A percentile compares a stretch with the other conserved stretches of the same genome.
Conservation (phyloP, 64 coral and sea anemone species). For the Pocillopora damicornis region DNA sequence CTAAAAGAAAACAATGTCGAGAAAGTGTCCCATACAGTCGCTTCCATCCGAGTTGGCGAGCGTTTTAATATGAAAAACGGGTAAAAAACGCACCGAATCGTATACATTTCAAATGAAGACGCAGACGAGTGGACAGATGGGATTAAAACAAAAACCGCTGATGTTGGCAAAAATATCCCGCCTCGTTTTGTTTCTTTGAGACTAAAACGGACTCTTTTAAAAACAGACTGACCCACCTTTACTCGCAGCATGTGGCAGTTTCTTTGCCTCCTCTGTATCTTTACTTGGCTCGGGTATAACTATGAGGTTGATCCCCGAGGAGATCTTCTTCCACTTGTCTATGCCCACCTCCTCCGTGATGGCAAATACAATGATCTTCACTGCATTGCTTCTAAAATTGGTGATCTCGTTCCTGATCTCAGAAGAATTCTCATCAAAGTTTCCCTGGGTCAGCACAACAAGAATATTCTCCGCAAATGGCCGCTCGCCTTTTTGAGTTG, state of each 20-base stretch:
- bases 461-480: conserved; percentile 68
- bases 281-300: conserved; percentile 31
- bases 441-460: conserved; percentile 52
- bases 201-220: too few relatives aligned
- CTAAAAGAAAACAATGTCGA: too few relatives aligned
- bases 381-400: conserved; percentile 48
- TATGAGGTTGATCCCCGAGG: conserved; percentile 69
- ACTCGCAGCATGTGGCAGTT: conserved; percentile 31
- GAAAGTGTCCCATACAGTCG: too few relatives aligned
- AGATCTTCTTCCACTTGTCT: conserved; percentile 48
- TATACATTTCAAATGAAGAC: too few relatives aligned
- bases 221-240: conserved; percentile 50
- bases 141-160: too few relatives aligned
- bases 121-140: too few relatives aligned
- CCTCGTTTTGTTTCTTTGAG: too few relatives aligned
- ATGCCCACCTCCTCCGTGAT: conserved; percentile 19
- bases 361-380: conserved; percentile 69
- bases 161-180: too few relatives aligned
- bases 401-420: conserved; percentile 43
- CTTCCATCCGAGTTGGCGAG: too few relatives aligned
- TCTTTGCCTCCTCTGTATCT: conserved; percentile 2
- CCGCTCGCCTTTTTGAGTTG: conserved; percentile 48
- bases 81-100: too few relatives aligned
- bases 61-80: too few relatives aligned
- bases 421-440: conserved; percentile 30